Percentiles rank a stretch among this genome's conserved stretches.
Conservation (phyloP, 2,888 invertebrate species). For the Teleiodes luculella region DNA sequence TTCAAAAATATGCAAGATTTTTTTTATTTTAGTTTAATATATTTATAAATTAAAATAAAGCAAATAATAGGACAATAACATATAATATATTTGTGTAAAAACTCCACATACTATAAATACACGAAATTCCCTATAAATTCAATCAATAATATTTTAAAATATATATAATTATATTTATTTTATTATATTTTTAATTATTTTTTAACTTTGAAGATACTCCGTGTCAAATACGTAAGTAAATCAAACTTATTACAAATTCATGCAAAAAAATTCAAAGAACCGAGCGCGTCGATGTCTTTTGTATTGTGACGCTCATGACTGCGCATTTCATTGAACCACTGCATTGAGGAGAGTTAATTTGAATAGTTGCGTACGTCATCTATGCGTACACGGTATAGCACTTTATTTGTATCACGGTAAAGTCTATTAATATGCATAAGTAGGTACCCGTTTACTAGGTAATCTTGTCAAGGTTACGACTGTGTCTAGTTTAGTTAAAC, state of each 20-base stretch:
- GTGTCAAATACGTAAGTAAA: neutral
- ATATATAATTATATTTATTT: too few species aligned
- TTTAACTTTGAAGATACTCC: neutral
- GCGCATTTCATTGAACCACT: neutral
- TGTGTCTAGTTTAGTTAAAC: neutral
- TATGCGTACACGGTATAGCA: neutral
- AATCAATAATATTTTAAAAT: too few species aligned
- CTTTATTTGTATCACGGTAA: neutral
- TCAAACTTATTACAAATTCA: neutral
- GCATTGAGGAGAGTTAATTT: neutral
- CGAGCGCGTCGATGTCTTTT: slow-evolving; percentile 36
- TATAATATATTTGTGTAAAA: too few species aligned
- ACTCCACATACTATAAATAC: too few species aligned
- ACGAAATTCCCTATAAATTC: too few species aligned
- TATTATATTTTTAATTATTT: too few species aligned
- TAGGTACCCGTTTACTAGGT: slow-evolving; percentile 9
- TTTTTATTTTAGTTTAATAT: too few species aligned
- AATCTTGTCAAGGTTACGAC: slow-evolving; percentile 4
- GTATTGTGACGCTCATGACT: slow-evolving; percentile 9
- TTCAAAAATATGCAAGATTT: too few species aligned
- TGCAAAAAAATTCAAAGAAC: neutral
- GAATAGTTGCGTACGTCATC: slow-evolving; percentile 3
- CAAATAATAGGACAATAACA: too few species aligned
- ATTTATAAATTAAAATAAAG: too few species aligned
- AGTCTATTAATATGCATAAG: neutral